Evolutionary conservation across 2,113 vertebrate genomes (phyloP).

Genomic region (Serilophus lunatus): DNA sequence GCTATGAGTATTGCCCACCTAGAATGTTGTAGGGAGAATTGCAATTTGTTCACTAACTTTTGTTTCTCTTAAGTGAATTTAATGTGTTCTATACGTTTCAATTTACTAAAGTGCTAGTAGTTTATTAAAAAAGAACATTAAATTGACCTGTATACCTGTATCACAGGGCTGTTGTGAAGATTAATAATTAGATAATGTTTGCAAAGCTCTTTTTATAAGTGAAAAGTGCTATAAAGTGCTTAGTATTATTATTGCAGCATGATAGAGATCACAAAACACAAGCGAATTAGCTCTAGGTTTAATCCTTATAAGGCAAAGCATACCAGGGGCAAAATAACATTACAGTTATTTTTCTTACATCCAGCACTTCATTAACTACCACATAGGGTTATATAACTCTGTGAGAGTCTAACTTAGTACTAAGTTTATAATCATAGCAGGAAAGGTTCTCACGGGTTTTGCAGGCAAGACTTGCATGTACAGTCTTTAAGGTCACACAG

Average conservation of each 20-base stretch:
- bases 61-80: conserved; percentile 61
- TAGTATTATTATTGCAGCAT: conserved; percentile 54
- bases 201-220: conserved; percentile 56
- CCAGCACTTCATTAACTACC: conserved; percentile 75
- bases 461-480: conserved; percentile 27
- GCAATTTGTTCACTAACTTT: conserved; percentile 3
- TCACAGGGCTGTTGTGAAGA: conserved; percentile 46
- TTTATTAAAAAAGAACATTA: conserved; percentile 68
- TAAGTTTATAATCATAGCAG: conserved; percentile 73
- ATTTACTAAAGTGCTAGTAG: conserved; percentile 59
- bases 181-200: conserved; percentile 66
- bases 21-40: not conserved
- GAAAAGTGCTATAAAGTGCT: conserved; percentile 51
- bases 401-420: conserved; percentile 62
- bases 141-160: conserved; percentile 64
- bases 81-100: conserved; percentile 47
- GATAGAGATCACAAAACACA: conserved; percentile 61
- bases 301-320: conserved; percentile 65
- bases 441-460: conserved; percentile 71
- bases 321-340: conserved; percentile 65
- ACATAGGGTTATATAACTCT: conserved; percentile 68
- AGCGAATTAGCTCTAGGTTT: conserved; percentile 68
- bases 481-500: conserved; percentile 63
- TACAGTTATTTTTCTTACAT: conserved; percentile 69
- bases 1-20: not conserved